Evolutionary conservation across 2,797 vertebrate species (phyloP).

Genomic region (Delichon dasypus): DNA sequence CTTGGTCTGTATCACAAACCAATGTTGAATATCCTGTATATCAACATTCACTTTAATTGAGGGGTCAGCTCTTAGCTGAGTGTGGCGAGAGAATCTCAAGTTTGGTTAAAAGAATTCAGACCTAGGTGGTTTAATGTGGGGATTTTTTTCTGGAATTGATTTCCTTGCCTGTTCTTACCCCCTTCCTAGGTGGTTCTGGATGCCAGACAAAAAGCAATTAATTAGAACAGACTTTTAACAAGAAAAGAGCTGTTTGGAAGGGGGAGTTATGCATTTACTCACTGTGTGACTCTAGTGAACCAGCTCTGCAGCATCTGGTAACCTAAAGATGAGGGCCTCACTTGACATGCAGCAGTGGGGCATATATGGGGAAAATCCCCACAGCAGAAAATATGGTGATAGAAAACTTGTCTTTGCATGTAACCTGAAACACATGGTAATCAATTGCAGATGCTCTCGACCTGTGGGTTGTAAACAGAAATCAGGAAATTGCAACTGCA

Average conservation of each 20-base stretch:
- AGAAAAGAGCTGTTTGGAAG: background rate
- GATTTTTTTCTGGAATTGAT: background rate
- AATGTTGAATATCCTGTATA: accelerated
- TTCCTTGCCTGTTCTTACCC: background rate
- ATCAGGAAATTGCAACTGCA: conserved; percentile 2
- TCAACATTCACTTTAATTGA: background rate
- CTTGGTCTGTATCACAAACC: background rate
- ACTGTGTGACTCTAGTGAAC: background rate
- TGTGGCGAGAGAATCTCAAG: background rate
- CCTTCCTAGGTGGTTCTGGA: background rate
- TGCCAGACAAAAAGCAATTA: background rate
- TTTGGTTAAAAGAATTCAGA: background rate
- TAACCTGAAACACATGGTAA: background rate
- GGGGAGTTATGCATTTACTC: background rate
- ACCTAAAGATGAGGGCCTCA: background rate
- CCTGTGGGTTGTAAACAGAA: conserved; percentile 29
- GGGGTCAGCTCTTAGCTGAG: background rate
- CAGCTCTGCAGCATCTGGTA: background rate
- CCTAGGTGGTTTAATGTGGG: background rate
- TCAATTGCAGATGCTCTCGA: background rate
- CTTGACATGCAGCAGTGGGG: background rate
- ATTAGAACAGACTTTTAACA: background rate
- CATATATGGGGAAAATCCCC: accelerated
- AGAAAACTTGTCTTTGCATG: background rate
- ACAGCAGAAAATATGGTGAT: accelerated